phyloP scores from a whole-genome alignment of 2,797 vertebrate genomes.

The Spondyliosoma cantharus region DNA sequence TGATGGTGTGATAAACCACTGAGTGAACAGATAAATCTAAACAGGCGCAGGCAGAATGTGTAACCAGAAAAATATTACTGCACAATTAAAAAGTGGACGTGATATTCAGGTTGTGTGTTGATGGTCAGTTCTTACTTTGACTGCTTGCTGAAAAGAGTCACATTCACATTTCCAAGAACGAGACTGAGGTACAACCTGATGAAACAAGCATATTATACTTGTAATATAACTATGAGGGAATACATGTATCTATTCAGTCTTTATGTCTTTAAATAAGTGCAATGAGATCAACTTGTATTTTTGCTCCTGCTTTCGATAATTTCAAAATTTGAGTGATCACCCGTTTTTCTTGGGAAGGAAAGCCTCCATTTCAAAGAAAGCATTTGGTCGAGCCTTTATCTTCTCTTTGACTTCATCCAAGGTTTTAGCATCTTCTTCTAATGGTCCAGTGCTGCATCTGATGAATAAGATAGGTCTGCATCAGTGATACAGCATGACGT shows the following conservation, averaged over 20 bases:
- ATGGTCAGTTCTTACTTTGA: slow-evolving; percentile 81
- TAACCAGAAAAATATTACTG: background rate
- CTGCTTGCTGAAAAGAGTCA: slow-evolving; percentile 95
- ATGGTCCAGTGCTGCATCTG: slow-evolving; percentile 82
- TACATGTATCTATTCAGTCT: background rate
- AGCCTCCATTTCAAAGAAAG: slow-evolving; percentile 94
- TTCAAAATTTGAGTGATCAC: slow-evolving; percentile 76
- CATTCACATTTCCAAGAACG: slow-evolving; percentile 94
- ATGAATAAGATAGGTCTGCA: background rate
- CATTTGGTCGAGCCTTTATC: slow-evolving; percentile 86
- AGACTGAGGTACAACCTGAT: slow-evolving; percentile 93
- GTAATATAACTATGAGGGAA: background rate
- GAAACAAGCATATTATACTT: slow-evolving; percentile 15
- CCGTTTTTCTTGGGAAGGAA: slow-evolving; percentile 97
- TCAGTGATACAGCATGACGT: background rate
- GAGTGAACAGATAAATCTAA: background rate
- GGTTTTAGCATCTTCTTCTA: slow-evolving; percentile 72
- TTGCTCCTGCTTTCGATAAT: background rate
- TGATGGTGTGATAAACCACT: background rate
- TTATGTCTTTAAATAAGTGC: background rate
- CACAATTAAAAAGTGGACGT: background rate
- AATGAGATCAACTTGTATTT: background rate
- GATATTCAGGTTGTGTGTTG: background rate
- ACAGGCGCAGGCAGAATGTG: background rate
- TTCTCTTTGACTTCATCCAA: slow-evolving; percentile 85